Evolutionary conservation across 2,113 vertebrate species (phyloP).

Genomic region (Anoura caudifer): DNA sequence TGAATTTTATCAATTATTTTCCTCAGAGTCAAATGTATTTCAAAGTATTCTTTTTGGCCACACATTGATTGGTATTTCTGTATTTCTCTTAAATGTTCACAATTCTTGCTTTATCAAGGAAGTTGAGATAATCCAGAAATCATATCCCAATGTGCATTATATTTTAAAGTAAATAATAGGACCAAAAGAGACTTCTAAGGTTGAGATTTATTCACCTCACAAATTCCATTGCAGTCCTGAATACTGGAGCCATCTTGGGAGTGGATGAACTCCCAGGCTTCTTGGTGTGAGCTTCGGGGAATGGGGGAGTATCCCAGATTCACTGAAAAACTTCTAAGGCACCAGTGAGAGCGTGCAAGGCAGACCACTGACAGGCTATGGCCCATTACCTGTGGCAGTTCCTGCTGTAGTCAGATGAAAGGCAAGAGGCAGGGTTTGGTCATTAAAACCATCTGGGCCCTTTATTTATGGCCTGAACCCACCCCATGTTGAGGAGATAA

Average conservation of each 20-base stretch:
- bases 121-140: background rate
- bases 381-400: background rate
- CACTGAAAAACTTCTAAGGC: background rate
- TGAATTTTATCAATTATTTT: background rate
- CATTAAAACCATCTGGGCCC: constrained; percentile 35
- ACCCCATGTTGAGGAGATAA: background rate
- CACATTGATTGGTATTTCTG: background rate
- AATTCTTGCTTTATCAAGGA: background rate
- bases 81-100: background rate
- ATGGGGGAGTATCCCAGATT: background rate
- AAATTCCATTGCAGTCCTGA: background rate
- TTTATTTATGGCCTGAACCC: background rate
- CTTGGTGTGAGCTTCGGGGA: background rate
- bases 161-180: background rate
- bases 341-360: background rate
- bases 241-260: background rate
- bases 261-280: background rate
- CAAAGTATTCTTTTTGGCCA: background rate
- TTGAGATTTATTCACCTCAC: background rate
- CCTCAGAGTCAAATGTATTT: background rate
- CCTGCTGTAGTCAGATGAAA: background rate
- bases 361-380: background rate
- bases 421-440: background rate
- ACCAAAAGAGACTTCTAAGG: background rate
- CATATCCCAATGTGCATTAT: background rate